Percentiles rank a stretch among this genome's conserved stretches.
These are phyloP conservation scores for Caenorhabditis uteleia DNA, from an alignment of 2,888 invertebrate genomes.

Conservation along the genomic window DNA sequence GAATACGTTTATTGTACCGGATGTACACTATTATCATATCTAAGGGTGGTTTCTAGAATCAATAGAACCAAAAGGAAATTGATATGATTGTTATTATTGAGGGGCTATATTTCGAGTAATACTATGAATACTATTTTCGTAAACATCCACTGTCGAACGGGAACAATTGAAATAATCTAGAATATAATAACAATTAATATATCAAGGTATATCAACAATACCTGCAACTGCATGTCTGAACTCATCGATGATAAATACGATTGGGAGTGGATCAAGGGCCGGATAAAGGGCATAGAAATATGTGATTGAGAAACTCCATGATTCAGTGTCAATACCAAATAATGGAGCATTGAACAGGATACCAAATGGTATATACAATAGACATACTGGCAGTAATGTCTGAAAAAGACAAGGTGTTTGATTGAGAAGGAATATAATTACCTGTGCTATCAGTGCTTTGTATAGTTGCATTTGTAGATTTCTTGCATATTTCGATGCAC, in stretches of 20 bases:
- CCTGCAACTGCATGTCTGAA: slow-evolving; percentile 12
- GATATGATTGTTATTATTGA: too few species aligned
- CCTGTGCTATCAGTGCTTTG: slow-evolving; percentile 24
- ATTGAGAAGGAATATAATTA: background rate
- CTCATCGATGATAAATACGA: slow-evolving; percentile 22
- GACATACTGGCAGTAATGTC: slow-evolving; percentile 21
- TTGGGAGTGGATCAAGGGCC: slow-evolving; percentile 20
- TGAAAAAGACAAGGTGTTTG: slow-evolving; percentile 1
- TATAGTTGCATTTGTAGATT: slow-evolving; percentile 21
- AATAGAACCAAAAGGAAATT: too few species aligned
- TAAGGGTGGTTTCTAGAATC: too few species aligned
- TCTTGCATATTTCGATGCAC: slow-evolving; percentile 18
- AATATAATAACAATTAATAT: too few species aligned
- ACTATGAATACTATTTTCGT: too few species aligned
- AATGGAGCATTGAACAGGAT: slow-evolving; percentile 17
- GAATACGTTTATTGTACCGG: too few species aligned
- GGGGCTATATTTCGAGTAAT: too few species aligned
- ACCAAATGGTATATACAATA: slow-evolving; percentile 21
- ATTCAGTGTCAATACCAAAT: slow-evolving; percentile 10
- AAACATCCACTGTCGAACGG: too few species aligned
- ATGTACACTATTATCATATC: too few species aligned
- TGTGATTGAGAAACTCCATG: too few species aligned
- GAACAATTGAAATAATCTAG: too few species aligned
- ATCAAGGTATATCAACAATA: too few species aligned
- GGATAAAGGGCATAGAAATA: slow-evolving; percentile 11